Percentiles rank a stretch among this genome's conserved stretches.
phyloP scores from a whole-genome alignment of 1,140 invertebrate species.

The Teleogryllus occipitalis region DNA sequence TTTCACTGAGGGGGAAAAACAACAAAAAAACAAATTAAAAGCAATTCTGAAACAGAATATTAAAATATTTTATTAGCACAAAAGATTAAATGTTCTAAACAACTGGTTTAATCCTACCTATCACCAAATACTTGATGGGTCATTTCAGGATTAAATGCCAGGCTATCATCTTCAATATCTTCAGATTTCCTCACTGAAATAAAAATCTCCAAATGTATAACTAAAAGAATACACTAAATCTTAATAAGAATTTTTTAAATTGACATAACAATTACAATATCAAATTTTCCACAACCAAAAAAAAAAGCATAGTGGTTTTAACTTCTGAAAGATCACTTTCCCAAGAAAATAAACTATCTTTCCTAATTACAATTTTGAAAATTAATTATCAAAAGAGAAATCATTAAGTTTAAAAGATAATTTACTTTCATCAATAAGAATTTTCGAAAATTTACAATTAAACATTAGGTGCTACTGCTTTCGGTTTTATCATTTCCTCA shows the following conservation, averaged over 20 bases:
- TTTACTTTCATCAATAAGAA: too few species aligned
- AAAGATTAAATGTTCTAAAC: neutral
- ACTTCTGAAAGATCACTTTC: too few species aligned
- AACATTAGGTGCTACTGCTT: too few species aligned
- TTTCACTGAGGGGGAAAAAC: constrained; percentile 54
- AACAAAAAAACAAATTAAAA: constrained; percentile 20
- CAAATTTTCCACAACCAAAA: neutral
- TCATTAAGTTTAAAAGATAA: too few species aligned
- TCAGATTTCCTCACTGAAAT: constrained; percentile 51
- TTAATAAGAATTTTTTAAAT: neutral
- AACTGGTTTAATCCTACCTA: constrained; percentile 36
- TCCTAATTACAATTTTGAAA: too few species aligned
- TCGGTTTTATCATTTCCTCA: too few species aligned
- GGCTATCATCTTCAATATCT: constrained; percentile 64
- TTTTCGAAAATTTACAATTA: too few species aligned
- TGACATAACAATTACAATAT: neutral
- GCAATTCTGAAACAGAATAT: too few species aligned
- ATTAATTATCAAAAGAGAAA: too few species aligned
- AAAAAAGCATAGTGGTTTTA: neutral
- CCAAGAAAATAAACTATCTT: too few species aligned
- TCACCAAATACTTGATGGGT: constrained; percentile 92
- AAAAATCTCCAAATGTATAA: constrained; percentile 14
- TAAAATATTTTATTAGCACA: neutral
- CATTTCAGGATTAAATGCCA: constrained; percentile 75
- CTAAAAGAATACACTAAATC: neutral